Evolutionary conservation across 2,113 vertebrate species (phyloP).

Genomic region (Xyrauchen texanus): DNA sequence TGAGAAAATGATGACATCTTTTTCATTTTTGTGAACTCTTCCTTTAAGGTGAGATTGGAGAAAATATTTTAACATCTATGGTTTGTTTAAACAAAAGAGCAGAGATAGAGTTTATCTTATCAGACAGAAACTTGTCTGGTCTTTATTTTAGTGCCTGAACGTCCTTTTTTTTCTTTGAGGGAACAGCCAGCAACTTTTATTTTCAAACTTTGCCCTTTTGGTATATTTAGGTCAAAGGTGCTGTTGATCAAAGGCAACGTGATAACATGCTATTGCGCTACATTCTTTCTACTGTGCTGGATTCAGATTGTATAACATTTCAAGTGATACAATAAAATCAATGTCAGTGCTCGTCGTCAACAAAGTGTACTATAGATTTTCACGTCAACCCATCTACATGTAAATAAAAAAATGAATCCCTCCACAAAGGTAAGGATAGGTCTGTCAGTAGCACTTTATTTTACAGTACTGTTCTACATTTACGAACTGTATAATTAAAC

Average conservation of each 20-base stretch:
- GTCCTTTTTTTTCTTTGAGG: conserved; percentile 23
- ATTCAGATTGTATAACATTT: conserved; percentile 27
- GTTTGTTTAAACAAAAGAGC: no score
- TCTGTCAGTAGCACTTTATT: no score
- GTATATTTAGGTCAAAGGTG: conserved; percentile 48
- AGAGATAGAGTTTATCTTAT: neutral
- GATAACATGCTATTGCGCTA: conserved; percentile 34
- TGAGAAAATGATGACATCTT: no score
- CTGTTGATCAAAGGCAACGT: conserved; percentile 55
- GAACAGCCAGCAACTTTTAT: conserved; percentile 36
- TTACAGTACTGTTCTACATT: no score
- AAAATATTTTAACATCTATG: no score
- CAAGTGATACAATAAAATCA: neutral
- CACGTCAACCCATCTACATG: neutral
- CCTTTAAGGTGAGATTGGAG: no score
- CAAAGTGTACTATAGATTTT: neutral
- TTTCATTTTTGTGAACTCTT: no score
- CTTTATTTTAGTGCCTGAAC: conserved; percentile 1
- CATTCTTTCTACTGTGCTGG: conserved; percentile 14
- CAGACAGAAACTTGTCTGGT: neutral
- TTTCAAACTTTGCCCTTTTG: conserved; percentile 59
- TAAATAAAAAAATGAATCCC: no score
- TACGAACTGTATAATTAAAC: no score
- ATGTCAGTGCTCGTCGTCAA: neutral
- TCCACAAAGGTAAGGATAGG: no score